Conservation (phyloP, 2,888 invertebrate genomes). For the Polietes domitor region DNA sequence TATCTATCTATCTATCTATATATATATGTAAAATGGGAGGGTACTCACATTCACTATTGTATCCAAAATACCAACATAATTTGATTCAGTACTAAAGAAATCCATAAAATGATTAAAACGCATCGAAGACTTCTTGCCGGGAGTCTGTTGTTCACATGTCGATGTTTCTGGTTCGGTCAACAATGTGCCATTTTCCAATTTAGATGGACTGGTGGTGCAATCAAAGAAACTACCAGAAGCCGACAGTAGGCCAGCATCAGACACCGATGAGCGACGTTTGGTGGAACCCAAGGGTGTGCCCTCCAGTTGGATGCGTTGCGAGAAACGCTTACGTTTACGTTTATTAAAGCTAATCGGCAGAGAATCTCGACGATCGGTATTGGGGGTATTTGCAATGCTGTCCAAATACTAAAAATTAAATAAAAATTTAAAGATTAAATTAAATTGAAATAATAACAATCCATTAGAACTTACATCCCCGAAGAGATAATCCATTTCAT, state of each 20-base stretch:
- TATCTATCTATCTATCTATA: no score
- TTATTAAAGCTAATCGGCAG: slow-evolving; percentile 82
- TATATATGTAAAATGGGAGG: no score
- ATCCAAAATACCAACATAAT: slow-evolving; percentile 97
- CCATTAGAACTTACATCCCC: slow-evolving; percentile 86
- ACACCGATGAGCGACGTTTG: slow-evolving; percentile 92
- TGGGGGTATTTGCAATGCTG: slow-evolving; percentile 80
- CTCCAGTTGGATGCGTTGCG: slow-evolving; percentile 80
- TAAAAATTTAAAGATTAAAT: background rate
- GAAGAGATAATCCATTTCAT: slow-evolving; percentile 94
- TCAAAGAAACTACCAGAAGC: slow-evolving; percentile 94
- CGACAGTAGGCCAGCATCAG: slow-evolving; percentile 91
- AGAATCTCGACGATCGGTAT: slow-evolving; percentile 83
- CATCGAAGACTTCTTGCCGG: slow-evolving; percentile 80
- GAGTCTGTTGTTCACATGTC: slow-evolving; percentile 72
- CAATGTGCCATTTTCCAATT: slow-evolving; percentile 80
- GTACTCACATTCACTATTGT: slow-evolving; percentile 94
- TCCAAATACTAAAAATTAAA: slow-evolving; percentile 76
- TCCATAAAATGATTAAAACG: slow-evolving; percentile 86
- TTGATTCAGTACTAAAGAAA: slow-evolving; percentile 96
- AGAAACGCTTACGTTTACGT: slow-evolving; percentile 91
- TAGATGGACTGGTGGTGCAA: slow-evolving; percentile 91
- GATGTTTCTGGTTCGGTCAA: slow-evolving; percentile 74
- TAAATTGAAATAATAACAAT: background rate
- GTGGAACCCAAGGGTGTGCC: slow-evolving; percentile 79